Conservation (phyloP, 1,140 invertebrate species). For the Portunus trituberculatus region DNA sequence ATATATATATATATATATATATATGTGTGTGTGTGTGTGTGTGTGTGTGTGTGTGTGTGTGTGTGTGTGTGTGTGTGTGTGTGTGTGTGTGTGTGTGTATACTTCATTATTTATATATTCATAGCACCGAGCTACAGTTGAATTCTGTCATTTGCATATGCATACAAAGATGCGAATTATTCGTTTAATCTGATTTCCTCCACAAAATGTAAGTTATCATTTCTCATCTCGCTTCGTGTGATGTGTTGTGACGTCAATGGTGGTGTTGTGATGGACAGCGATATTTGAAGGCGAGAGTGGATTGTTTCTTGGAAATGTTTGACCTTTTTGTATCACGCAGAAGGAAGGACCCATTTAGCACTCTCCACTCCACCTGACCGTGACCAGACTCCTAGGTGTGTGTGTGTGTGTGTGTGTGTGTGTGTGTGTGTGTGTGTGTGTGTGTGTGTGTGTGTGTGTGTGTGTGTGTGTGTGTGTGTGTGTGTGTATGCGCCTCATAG, state of each 20-base stretch:
- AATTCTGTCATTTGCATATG: no score
- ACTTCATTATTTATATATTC: slow-evolving; percentile 43
- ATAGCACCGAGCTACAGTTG: background rate
- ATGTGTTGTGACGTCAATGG: background rate
- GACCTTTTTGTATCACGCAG: background rate
- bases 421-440: slow-evolving; percentile 53
- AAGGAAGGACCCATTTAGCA: background rate
- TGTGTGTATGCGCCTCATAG: slow-evolving; percentile 43
- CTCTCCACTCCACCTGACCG: background rate
- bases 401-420: slow-evolving; percentile 58
- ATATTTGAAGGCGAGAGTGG: background rate
- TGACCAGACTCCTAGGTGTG: slow-evolving; percentile 5
- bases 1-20: slow-evolving; percentile 57
- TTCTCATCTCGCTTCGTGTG: background rate
- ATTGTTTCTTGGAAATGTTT: background rate
- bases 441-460: slow-evolving; percentile 58
- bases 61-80: slow-evolving; percentile 48
- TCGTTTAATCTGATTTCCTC: background rate
- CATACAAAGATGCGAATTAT: no score
- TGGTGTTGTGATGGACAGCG: background rate
- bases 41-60: background rate
- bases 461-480: slow-evolving; percentile 53
- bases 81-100: slow-evolving; percentile 40
- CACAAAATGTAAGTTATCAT: background rate
- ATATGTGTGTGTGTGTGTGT: slow-evolving; percentile 34